Evolutionary conservation across 2,113 vertebrate genomes (phyloP), one percentile per base, ranked within the genome.

Genomic region (Ochotona curzoniae): DNA sequence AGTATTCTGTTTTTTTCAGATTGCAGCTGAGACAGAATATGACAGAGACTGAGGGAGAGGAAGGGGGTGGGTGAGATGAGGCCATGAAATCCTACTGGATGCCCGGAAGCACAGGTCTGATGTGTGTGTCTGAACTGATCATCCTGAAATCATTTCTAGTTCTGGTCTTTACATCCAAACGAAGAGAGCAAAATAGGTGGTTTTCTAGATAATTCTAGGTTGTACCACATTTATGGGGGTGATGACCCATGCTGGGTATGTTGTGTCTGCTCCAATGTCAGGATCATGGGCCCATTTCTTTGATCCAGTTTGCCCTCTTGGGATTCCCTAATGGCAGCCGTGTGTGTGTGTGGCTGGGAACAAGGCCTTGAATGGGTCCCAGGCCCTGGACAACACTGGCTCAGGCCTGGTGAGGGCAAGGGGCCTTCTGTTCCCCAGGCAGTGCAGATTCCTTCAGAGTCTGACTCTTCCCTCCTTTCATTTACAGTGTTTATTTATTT

Each of bases 1-100:
- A 44, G 38, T 44, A 6, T 44, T 44, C 76, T 99, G 70, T 99
- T 99, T 91, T 98, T 98, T 86, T 96, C 98, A 0, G 95, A 94
- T 0, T 83, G 96, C 93, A 98, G 98, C 98, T 98, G 38, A 44
- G 49, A 93, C 86, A 14, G 21, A 9, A 7, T 7, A 8, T 3
- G 3, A 20, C 28, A 51, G 64, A 70, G 17, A 17, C 13, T 25
- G 8, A 20, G 35, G 2, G 44, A 20, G 1, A 25, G 23, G 14
- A 21, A 8, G 38, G 1, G 0, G 17, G 63, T 11, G 1, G 12
- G 15, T 26, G 14, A 44, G 15, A n/a, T 61, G 44, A 28, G 12
- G n/a, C 30, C 5, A 54, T n/a, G 54, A 75, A 38, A 82, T 25
- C 51, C 35, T 2, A 11, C 28, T 8, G 0, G 1, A 10, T 18